Conservation (phyloP, 2,797 vertebrate species). For the Karalla daura region DNA sequence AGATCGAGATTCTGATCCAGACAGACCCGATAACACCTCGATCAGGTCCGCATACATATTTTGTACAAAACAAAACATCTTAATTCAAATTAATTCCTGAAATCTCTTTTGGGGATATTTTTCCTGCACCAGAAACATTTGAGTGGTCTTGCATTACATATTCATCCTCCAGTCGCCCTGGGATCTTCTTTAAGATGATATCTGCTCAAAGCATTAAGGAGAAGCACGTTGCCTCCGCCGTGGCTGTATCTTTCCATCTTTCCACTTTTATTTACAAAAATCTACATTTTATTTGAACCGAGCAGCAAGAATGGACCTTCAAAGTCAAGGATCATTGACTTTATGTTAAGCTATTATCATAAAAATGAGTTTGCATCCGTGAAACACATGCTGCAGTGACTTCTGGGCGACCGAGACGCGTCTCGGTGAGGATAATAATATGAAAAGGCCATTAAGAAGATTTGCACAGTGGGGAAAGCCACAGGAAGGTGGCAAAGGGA, state of each 20-base stretch:
- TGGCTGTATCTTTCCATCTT: background rate
- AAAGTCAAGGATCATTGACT: background rate
- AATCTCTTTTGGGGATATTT: no score
- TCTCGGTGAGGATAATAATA: background rate
- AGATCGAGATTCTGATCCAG: no score
- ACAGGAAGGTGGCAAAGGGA: slow-evolving; percentile 24
- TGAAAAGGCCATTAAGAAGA: background rate
- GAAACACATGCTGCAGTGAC: background rate
- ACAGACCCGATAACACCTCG: no score
- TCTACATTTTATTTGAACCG: background rate
- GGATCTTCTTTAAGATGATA: no score
- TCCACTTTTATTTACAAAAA: background rate
- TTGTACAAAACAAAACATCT: no score
- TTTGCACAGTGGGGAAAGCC: slow-evolving; percentile 2
- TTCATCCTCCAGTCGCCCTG: no score
- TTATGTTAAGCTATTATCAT: background rate
- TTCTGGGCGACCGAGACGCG: background rate
- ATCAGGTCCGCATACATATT: no score
- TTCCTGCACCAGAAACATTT: no score
- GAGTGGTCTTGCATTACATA: no score
- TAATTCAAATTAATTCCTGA: no score
- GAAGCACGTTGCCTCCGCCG: no score
- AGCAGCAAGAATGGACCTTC: background rate
- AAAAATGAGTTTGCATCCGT: background rate
- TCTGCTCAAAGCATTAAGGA: no score